Conservation (phyloP, 2,888 invertebrate genomes). For the Ophion slaviceki region DNA sequence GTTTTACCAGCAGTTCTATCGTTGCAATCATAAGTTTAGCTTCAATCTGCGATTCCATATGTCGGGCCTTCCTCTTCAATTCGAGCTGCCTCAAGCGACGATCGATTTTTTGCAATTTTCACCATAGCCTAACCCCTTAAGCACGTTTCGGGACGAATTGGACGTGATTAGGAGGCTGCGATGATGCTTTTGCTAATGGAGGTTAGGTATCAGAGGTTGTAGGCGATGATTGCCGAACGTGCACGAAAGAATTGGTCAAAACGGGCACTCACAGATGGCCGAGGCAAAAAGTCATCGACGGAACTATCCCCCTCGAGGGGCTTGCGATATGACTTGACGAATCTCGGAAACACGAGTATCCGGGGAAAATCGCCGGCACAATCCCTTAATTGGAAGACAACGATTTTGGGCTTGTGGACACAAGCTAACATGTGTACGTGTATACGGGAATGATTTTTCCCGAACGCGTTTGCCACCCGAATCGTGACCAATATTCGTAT, state of each 20-base stretch:
- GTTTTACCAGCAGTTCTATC: too few species aligned
- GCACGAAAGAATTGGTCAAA: slow-evolving; percentile 39
- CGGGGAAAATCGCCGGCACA: slow-evolving; percentile 47
- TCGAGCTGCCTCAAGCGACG: too few species aligned
- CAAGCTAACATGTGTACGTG: neutral
- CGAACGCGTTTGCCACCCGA: neutral
- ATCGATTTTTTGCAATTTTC: too few species aligned
- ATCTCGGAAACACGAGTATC: slow-evolving; percentile 56
- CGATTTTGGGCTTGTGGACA: slow-evolving; percentile 12
- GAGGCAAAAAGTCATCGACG: slow-evolving; percentile 35
- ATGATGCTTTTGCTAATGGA: neutral
- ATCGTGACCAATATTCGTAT: neutral
- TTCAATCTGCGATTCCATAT: too few species aligned
- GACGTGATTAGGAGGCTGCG: neutral
- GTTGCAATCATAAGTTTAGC: too few species aligned
- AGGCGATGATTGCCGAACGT: slow-evolving; percentile 20
- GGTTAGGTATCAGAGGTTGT: slow-evolving; percentile 15
- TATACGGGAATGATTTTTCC: too few species aligned
- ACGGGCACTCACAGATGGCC: slow-evolving; percentile 51
- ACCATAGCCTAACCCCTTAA: too few species aligned
- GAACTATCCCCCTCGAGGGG: slow-evolving; percentile 20
- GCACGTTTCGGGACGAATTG: slow-evolving; percentile 9
- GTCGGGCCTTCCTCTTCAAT: too few species aligned
- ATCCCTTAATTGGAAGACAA: slow-evolving; percentile 65
- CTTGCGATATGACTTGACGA: slow-evolving; percentile 65